Evolutionary conservation across 2,888 invertebrate species (phyloP).

Genomic region (Sphinx pinastri): DNA sequence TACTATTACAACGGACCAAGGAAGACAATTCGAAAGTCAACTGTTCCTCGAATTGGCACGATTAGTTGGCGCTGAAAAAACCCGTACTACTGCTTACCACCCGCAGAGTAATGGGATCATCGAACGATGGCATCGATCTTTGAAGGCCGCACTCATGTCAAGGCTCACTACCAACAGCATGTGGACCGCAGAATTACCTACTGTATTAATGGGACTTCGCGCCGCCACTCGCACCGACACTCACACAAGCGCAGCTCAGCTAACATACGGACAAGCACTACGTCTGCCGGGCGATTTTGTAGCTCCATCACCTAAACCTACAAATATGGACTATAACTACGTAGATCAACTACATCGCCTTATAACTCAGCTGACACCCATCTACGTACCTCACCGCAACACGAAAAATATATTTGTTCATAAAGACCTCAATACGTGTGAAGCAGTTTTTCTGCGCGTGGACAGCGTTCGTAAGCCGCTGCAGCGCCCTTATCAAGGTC

Average conservation of each 20-base stretch:
- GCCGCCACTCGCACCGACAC: neutral
- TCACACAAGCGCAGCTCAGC: neutral
- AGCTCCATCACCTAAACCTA: too few species aligned
- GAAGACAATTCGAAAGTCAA: neutral
- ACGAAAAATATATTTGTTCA: too few species aligned
- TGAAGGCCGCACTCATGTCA: neutral
- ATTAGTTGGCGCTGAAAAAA: conserved; percentile 3
- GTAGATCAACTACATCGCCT: too few species aligned
- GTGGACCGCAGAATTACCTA: neutral
- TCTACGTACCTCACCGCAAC: too few species aligned
- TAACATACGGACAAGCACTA: too few species aligned
- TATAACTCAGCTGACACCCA: too few species aligned
- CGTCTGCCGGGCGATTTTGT: too few species aligned
- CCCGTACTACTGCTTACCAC: neutral
- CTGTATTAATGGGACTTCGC: conserved; percentile 1
- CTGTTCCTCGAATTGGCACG: neutral
- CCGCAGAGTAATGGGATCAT: conserved; percentile 1
- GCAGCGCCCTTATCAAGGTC: neutral
- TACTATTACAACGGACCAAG: neutral
- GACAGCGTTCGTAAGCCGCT: too few species aligned
- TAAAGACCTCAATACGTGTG: too few species aligned
- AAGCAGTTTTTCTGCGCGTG: too few species aligned
- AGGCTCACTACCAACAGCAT: neutral
- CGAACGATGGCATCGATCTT: neutral
- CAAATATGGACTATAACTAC: too few species aligned